Conservation (phyloP, 2,797 vertebrate genomes). For the Clamator glandarius region DNA sequence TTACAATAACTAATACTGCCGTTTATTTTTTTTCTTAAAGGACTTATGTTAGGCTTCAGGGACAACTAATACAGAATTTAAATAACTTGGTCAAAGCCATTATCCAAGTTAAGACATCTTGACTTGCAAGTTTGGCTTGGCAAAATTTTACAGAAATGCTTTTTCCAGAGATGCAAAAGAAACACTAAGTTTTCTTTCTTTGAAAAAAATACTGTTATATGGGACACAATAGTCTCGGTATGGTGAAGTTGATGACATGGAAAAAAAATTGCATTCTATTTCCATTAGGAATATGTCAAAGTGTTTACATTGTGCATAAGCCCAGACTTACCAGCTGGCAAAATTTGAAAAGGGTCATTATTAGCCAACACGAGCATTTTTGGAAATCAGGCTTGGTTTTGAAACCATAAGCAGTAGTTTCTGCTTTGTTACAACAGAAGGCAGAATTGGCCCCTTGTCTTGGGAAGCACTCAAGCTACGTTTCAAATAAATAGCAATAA, state of each 20-base stretch:
- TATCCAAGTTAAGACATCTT: conserved; percentile 16
- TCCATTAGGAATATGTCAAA: not conserved
- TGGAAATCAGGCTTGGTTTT: conserved; percentile 26
- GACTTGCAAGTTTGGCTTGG: conserved; percentile 37
- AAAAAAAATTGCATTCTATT: conserved; percentile 13
- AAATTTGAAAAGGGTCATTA: conserved; percentile 30
- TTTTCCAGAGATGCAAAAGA: conserved; percentile 49
- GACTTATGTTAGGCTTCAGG: not conserved
- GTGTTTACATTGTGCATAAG: not conserved
- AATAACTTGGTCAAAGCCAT: not conserved
- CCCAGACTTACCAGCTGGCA: not conserved
- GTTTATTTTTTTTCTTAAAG: not conserved
- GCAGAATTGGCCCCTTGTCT: not conserved
- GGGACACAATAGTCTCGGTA: not conserved
- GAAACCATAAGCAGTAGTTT: conserved; percentile 13
- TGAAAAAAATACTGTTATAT: not conserved
- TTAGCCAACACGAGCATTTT: not conserved
- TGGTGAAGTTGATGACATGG: not conserved
- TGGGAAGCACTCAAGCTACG: not conserved
- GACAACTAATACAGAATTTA: not conserved
- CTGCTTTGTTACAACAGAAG: not conserved
- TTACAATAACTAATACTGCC: conserved; percentile 19
- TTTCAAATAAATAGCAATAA: conserved; percentile 16
- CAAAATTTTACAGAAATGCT: conserved; percentile 25
- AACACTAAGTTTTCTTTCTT: not conserved